Conservation (phyloP, 2,113 vertebrate genomes). For the Centrocercus urophasianus region DNA sequence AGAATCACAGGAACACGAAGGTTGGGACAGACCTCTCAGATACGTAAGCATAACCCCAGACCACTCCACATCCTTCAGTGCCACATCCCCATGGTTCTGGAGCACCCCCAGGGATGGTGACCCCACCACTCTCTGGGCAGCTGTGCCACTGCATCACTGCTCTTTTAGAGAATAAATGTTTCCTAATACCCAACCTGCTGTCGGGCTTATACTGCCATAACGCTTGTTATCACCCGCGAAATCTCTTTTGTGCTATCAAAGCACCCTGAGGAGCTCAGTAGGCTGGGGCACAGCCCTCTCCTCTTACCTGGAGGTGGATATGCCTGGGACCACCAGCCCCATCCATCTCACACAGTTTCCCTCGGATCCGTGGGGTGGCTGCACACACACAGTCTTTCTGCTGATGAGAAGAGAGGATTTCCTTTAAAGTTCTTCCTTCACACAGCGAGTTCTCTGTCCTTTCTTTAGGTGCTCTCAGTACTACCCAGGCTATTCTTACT, state of each 20-base stretch:
- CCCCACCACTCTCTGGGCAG: no score
- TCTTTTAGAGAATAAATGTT: no score
- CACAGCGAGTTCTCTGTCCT: not conserved
- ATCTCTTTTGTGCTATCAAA: accelerated
- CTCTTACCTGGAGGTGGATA: accelerated
- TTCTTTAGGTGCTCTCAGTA: not conserved
- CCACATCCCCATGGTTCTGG: no score
- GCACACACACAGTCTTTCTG: not conserved
- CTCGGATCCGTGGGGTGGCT: not conserved
- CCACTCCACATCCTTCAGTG: no score
- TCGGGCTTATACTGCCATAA: accelerated
- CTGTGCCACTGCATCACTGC: no score
- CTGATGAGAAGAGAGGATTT: not conserved
- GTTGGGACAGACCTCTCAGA: no score
- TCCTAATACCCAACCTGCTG: no score
- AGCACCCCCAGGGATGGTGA: no score
- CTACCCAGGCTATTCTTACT: not conserved
- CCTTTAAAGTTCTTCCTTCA: not conserved
- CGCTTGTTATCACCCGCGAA: accelerated
- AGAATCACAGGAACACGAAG: no score
- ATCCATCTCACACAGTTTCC: not conserved
- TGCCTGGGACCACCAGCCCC: not conserved
- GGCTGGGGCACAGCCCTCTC: not conserved
- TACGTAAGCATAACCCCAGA: no score
- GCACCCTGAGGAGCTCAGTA: not conserved